Conservation (phyloP, 2,888 invertebrate genomes). For the Pterostichus madidus region DNA sequence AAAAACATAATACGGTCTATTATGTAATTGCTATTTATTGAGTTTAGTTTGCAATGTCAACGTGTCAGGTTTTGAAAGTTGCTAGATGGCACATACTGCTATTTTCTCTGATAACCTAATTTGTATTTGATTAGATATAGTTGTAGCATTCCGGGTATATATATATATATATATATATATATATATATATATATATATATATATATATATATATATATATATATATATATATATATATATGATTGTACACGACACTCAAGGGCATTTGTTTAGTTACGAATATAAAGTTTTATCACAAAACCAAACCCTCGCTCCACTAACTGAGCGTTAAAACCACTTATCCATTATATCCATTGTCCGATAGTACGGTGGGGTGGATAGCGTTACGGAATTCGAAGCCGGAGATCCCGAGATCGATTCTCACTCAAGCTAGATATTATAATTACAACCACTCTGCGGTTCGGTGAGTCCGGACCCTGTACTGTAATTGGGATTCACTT, state of each 20-base stretch:
- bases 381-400: no score
- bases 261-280: conserved; percentile 45
- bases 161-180: no score
- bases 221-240: no score
- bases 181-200: no score
- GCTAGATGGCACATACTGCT: conserved; percentile 3
- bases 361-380: no score
- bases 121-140: conserved; percentile 40
- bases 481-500: no score
- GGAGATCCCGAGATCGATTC: no score
- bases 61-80: conserved; percentile 58
- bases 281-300: background rate
- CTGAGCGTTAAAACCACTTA: background rate
- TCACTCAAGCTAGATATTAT: no score
- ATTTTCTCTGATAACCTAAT: conserved; percentile 60
- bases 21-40: conserved; percentile 51
- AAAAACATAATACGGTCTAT: no score
- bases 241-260: conserved; percentile 30
- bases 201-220: no score
- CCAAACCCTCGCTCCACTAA: background rate
- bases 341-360: conserved; percentile 12
- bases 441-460: no score
- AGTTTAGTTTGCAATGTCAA: conserved; percentile 22
- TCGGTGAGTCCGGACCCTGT: no score
- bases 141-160: conserved; percentile 15